These are phyloP conservation scores for Hippocampus comes DNA, from an alignment of 2,113 vertebrate species.

Conservation along the genomic window DNA sequence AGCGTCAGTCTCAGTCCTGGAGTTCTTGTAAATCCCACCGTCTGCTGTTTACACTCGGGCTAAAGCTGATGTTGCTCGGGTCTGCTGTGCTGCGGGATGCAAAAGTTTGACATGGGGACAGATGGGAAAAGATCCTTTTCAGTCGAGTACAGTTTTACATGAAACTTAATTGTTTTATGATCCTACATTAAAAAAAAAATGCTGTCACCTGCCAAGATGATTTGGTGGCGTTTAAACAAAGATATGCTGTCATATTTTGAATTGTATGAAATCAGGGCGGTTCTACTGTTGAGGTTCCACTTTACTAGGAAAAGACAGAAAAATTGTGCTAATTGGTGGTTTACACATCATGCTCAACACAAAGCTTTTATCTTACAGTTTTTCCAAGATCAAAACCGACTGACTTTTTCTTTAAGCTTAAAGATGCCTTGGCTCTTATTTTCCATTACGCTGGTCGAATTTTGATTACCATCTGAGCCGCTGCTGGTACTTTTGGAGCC, in stretches of 20 bases:
- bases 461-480: slow-evolving; percentile 9
- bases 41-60: slow-evolving; percentile 67
- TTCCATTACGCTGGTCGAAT: neutral
- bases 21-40: slow-evolving; percentile 63
- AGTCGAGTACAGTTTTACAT: neutral
- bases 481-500: slow-evolving; percentile 26
- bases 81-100: slow-evolving; percentile 5
- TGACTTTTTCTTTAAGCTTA: neutral
- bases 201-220: neutral
- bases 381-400: neutral
- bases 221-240: neutral
- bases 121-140: neutral
- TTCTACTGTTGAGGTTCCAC: neutral
- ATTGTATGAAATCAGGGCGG: neutral
- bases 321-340: neutral
- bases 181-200: no score
- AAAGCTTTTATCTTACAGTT: neutral
- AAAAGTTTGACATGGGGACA: neutral
- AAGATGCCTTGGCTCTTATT: neutral
- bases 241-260: neutral
- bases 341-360: neutral
- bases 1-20: slow-evolving; percentile 41
- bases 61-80: slow-evolving; percentile 46
- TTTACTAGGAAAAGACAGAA: neutral
- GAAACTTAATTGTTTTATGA: no score